phyloP scores from a whole-genome alignment of 2,888 invertebrate genomes.

The Lasioglossum figueresi region DNA sequence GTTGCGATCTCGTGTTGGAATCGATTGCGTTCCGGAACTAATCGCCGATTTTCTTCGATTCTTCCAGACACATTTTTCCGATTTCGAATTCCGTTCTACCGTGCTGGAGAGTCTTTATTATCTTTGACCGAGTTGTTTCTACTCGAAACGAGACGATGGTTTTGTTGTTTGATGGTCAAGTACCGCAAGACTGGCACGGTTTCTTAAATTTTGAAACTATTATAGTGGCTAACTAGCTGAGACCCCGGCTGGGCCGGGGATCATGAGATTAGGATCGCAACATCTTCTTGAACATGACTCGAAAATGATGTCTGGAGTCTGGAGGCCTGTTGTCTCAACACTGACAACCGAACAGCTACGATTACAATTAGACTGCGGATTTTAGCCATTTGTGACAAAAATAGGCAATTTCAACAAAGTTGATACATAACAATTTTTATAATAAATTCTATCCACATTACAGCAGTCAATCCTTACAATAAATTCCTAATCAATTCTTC shows the following conservation, averaged over 20 bases:
- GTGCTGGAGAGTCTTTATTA: background rate
- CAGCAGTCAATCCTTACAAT: no score
- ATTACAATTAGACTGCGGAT: no score
- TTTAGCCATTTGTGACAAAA: no score
- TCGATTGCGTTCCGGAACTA: constrained; percentile 20
- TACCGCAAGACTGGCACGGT: constrained; percentile 60
- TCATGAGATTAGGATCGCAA: constrained; percentile 45
- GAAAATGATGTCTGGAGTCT: no score
- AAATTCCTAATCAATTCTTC: no score
- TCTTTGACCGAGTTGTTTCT: background rate
- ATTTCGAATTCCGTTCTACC: background rate
- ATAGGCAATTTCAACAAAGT: no score
- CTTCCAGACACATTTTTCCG: background rate
- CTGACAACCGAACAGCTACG: no score
- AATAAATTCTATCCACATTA: no score
- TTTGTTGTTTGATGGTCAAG: constrained; percentile 21
- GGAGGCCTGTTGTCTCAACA: background rate
- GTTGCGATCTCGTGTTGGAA: background rate
- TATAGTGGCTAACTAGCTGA: constrained; percentile 80
- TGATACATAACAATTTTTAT: no score
- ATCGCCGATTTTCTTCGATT: background rate
- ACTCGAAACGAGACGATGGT: background rate
- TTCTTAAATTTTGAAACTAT: constrained; percentile 73
- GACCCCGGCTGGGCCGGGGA: constrained; percentile 60
- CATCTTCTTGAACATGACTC: background rate